Base-by-base conservation (phyloP, 2,113 vertebrate species). In the Nibea coibor region DNA sequence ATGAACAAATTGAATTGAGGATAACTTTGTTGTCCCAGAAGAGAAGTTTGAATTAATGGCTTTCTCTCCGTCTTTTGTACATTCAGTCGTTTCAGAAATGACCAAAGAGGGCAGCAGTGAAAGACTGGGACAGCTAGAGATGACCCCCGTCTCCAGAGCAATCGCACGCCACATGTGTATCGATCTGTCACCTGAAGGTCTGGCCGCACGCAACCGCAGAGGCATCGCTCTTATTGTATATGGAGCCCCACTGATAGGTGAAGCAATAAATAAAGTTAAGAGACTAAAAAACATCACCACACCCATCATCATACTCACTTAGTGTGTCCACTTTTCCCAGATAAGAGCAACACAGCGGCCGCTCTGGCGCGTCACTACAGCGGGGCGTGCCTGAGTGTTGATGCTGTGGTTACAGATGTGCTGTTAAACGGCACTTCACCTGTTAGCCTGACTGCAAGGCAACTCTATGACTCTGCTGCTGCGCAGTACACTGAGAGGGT, bases 171-270 rank as follows among this genome's bases (percentile, higher is more conserved):
- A 96, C 86, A 91, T 96, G 47, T 91, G 95, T 75, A 80, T 93
- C 0, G 93, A 96, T 54, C 77, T 88, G 5, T 93, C 95, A 9
- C 70, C 90, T 5, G 95, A 96, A 67, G 89, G 86, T 11, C 75
- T 35, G 0, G 66, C 90, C 28, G 91, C 93, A 73, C 89, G 1
- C 58, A 95, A 91, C 47, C 84, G 31, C 51, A 93, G 82, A 77
- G 97, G 97, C 76, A 95, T 99, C 0, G 88, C 95, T 61, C 1
- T 98, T 51, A 91, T 99, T 0, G 2, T 98, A 51, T 94, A 97
- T 0, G 98, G 97, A 62, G 95, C 97, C 0, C 97, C 97, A 1
- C 51, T 89, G 39, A 93, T 96, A 87, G 97, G 98, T 99, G 70
- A 81, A 56, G 9, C 7, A 42, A 5, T 12, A 35, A 20, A 62